phyloP scores from a whole-genome alignment of 2,113 vertebrate genomes.

The Oreochromis spilurus region DNA sequence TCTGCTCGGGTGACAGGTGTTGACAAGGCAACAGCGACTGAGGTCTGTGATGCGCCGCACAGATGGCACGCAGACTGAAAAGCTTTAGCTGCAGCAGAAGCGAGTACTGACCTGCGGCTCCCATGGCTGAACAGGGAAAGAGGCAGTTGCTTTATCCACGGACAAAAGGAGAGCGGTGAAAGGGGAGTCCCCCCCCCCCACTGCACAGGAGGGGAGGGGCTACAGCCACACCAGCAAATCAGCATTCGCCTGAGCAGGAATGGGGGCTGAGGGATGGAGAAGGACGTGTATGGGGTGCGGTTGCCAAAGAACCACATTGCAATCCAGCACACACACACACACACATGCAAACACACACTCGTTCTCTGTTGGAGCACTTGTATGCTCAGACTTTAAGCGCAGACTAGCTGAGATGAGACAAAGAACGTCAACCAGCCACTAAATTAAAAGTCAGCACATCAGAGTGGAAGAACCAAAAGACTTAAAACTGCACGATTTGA shows the following conservation, averaged over 20 bases:
- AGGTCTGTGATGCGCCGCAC: constrained; percentile 9
- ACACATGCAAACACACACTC: not conserved
- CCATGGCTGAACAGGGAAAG: constrained; percentile 76
- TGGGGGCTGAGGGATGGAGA: not conserved
- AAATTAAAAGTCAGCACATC: not conserved
- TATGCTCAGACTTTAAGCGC: constrained; percentile 14
- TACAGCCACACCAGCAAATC: constrained; percentile 53
- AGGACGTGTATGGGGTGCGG: constrained; percentile 41
- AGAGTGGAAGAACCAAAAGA: not conserved
- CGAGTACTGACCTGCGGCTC: constrained; percentile 76
- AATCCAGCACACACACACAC: constrained; percentile 1
- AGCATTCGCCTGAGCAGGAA: constrained; percentile 10
- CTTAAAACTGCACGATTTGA: not conserved
- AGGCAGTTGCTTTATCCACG: constrained; percentile 71
- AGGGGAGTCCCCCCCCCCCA: constrained; percentile 23
- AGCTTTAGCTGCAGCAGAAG: constrained; percentile 54
- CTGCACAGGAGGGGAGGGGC: constrained; percentile 50
- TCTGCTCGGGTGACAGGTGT: constrained; percentile 4
- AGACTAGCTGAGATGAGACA: constrained; percentile 6
- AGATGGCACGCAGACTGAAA: constrained; percentile 24
- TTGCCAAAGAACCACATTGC: constrained; percentile 56
- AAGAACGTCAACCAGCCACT: not conserved
- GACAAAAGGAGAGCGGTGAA: constrained; percentile 71
- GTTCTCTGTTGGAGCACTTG: constrained; percentile 8
- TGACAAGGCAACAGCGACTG: constrained; percentile 14